Evolutionary conservation across 2,797 vertebrate genomes (phyloP).

Genomic region (Argentina silus): DNA sequence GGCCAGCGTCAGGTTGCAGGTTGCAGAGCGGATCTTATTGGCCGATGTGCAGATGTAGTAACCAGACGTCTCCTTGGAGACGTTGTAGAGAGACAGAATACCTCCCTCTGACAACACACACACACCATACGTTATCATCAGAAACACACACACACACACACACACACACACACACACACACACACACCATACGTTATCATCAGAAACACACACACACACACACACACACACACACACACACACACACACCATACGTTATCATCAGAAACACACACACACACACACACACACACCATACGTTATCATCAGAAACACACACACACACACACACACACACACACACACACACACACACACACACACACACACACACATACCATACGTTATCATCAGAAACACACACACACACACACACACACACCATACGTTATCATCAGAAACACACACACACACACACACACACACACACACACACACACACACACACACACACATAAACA

Average conservation of each 20-base stretch:
- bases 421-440: no score
- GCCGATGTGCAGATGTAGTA: conserved; percentile 84
- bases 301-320: neutral
- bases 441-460: neutral
- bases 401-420: neutral
- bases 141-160: no score
- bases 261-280: neutral
- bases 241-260: neutral
- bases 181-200: neutral
- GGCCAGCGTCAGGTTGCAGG: conserved; percentile 85
- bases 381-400: neutral
- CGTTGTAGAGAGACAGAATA: conserved; percentile 81
- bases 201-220: neutral
- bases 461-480: neutral
- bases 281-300: neutral
- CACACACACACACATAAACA: neutral
- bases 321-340: neutral
- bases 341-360: neutral
- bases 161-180: neutral
- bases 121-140: neutral
- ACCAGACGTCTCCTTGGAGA: conserved; percentile 83
- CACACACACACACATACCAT: neutral
- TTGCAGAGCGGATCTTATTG: conserved; percentile 72
- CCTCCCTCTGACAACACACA: conserved; percentile 62
- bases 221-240: conserved; percentile 1